Conservation (phyloP, 2,888 invertebrate species). For the Drosophila lacicola region DNA sequence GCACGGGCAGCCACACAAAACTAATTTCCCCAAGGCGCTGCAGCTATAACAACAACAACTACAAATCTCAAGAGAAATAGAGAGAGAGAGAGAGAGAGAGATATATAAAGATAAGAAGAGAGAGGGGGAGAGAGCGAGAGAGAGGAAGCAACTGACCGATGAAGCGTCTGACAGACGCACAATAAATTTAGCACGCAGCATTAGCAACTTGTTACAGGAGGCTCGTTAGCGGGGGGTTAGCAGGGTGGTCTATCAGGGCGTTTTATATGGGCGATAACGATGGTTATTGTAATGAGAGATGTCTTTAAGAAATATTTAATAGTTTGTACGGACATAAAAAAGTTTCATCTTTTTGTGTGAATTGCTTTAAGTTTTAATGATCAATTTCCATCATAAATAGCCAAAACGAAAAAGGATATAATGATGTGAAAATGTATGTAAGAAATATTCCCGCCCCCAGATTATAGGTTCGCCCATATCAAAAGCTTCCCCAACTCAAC, state of each 20-base stretch:
- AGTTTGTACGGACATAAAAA: not conserved
- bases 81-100: not conserved
- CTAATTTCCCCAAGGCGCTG: constrained; percentile 81
- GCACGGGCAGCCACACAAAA: constrained; percentile 69
- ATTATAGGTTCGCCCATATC: too few relatives aligned
- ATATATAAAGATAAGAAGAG: constrained; percentile 3
- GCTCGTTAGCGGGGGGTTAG: not conserved
- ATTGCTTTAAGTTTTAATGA: too few relatives aligned
- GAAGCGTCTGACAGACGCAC: constrained; percentile 44
- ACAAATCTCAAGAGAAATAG: constrained; percentile 13
- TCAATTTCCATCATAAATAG: too few relatives aligned
- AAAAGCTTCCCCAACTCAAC: too few relatives aligned
- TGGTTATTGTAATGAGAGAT: constrained; percentile 16
- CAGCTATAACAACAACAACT: constrained; percentile 51
- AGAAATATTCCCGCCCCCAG: too few relatives aligned
- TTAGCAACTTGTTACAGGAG: constrained; percentile 57
- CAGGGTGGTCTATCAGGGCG: constrained; percentile 19
- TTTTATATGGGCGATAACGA: constrained; percentile 24
- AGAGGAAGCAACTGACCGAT: constrained; percentile 39
- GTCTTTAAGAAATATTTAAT: constrained; percentile 24
- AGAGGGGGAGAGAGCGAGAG: not conserved
- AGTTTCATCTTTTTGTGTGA: too few relatives aligned
- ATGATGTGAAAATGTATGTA: too few relatives aligned
- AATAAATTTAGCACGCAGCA: constrained; percentile 62
- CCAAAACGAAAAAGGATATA: too few relatives aligned